These are phyloP conservation scores for Epizoanthus illoricatus DNA, from an alignment of 92 coral and sea anemone genomes.

Conservation along the genomic window DNA sequence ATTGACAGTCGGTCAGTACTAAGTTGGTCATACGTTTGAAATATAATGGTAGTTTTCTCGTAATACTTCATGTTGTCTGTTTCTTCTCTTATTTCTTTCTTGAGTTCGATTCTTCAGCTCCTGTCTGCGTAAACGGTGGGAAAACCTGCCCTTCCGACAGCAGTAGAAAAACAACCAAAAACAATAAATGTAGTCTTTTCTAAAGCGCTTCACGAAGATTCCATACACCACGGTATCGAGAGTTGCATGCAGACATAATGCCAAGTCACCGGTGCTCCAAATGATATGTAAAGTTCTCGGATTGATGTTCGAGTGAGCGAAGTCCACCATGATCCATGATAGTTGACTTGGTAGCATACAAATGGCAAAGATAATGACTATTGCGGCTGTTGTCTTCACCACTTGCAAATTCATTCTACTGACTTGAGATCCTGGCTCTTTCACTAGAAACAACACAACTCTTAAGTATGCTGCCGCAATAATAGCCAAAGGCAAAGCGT, in stretches of 20 bases:
- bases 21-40: too few relatives aligned
- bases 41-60: too few relatives aligned
- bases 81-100: too few relatives aligned
- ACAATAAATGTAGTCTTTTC: conserved; percentile 13
- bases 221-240: conserved; percentile 30
- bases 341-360: conserved; percentile 32
- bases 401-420: conserved; percentile 37
- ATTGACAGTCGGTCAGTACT: too few relatives aligned
- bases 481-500: conserved; percentile 21
- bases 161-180: conserved; percentile 12
- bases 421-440: conserved; percentile 29
- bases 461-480: conserved; percentile 30
- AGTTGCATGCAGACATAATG: conserved; percentile 24
- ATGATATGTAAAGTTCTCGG: not conserved
- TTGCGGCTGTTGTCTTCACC: conserved; percentile 19
- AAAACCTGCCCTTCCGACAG: not conserved
- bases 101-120: too few relatives aligned
- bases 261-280: conserved; percentile 30
- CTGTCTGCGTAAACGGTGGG: too few relatives aligned
- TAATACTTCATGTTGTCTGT: too few relatives aligned
- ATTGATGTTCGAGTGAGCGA: conserved; percentile 9
- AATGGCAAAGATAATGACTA: conserved; percentile 27
- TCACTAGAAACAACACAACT: conserved; percentile 13
- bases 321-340: conserved; percentile 30
- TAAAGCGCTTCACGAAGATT: conserved; percentile 32